Base-by-base conservation (phyloP, 2,888 invertebrate genomes). In the Papilio elwesi region DNA sequence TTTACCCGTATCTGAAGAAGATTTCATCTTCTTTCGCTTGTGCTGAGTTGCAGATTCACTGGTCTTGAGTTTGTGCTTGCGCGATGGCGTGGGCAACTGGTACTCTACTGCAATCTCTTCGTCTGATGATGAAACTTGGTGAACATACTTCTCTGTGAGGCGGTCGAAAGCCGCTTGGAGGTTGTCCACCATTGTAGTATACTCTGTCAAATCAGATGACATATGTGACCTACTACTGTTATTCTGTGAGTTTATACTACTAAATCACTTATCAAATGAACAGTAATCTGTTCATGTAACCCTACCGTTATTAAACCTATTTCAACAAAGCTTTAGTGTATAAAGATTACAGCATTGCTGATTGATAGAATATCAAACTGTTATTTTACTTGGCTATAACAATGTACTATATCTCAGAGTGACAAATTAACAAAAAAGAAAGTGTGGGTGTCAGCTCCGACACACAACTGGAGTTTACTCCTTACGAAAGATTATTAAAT, bases 111-210 rank as follows among this genome's bases (percentile, higher is more conserved):
- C 96, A 71, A 96, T 95, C 87, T 96, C 96, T 85, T 96, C 96
- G 83, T 98, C 98, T 38, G 97, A 97, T 1, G 96, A 96, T 11
- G 96, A 96, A 77, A 97, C 95, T 80, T 97, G 96, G 85, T 97
- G 97, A 76, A 98, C 95, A 87, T 97, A 98, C 82, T 97, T 96
- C 84, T 97, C 96, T 6, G 97, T 97, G 13, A 97, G 96, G 76
- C 96, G 95, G 78, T 97, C 96, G 84, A 98, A 98, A 12, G 96
- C 97, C 79, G 96, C 95, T 87, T 97, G 96, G 72, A 98, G 92
- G 85, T 96, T 97, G 83, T 97, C 96, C 11, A 97, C 97, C 98
- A 98, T 98, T 85, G 96, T 96, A 0, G 97, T 97, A 81, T 98
- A 98, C 88, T 98, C 98, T 98, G 88, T 64, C 91, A 86, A 64